Evolutionary conservation across 2,888 invertebrate genomes (phyloP).

Genomic region (Muschampia plurimacula): DNA sequence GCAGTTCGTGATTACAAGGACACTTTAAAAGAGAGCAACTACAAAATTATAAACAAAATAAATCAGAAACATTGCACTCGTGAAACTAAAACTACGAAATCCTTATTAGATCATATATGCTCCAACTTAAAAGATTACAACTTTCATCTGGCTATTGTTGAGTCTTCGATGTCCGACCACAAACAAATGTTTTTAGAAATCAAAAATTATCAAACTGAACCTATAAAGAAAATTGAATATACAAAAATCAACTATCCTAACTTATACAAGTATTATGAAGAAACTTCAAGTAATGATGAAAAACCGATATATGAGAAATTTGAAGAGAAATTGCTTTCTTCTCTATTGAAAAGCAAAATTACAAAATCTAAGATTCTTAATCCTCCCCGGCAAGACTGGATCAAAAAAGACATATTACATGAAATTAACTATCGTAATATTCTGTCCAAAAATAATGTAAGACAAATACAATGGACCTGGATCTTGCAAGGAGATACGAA

Average conservation of each 20-base stretch:
- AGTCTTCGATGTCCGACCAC: slow-evolving; percentile 45
- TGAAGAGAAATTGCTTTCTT: background rate
- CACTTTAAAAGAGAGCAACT: slow-evolving; percentile 10
- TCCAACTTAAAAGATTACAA: slow-evolving; percentile 34
- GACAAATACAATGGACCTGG: slow-evolving; percentile 3
- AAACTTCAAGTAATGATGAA: background rate
- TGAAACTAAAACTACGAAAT: slow-evolving; percentile 30
- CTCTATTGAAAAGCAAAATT: background rate
- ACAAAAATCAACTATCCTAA: slow-evolving; percentile 39
- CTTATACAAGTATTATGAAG: background rate
- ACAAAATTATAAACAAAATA: slow-evolving; percentile 42
- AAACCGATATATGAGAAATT: background rate
- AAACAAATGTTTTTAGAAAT: slow-evolving; percentile 45
- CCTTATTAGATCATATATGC: slow-evolving; percentile 42
- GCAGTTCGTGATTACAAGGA: slow-evolving; percentile 28
- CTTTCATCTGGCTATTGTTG: slow-evolving; percentile 38
- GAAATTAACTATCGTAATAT: background rate
- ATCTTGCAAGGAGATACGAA: background rate
- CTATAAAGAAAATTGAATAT: slow-evolving; percentile 31
- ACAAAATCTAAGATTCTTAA: background rate
- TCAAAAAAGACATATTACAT: background rate
- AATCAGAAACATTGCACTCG: slow-evolving; percentile 38
- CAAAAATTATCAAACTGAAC: slow-evolving; percentile 21
- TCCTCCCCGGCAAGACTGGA: background rate
- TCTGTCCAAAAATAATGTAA: background rate